These are phyloP conservation scores for Synergus laeviventris DNA, from an alignment of 2,888 invertebrate genomes.

Conservation along the genomic window DNA sequence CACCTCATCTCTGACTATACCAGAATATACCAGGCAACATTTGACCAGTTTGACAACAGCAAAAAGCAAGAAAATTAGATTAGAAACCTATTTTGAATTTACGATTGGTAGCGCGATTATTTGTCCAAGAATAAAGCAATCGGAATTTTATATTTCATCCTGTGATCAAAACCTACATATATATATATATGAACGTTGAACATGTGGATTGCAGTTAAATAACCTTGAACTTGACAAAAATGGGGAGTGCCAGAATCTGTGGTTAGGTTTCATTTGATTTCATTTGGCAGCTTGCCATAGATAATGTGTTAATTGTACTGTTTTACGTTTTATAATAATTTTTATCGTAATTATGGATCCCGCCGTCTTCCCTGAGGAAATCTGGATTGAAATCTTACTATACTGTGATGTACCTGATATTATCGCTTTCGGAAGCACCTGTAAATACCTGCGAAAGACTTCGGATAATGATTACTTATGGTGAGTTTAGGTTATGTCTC, in stretches of 20 bases:
- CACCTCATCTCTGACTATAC: too few relatives aligned
- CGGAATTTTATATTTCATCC: too few relatives aligned
- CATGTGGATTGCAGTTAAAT: conserved; percentile 58
- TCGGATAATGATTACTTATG: conserved; percentile 74
- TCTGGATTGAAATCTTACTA: conserved; percentile 75
- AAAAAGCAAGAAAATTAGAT: too few relatives aligned
- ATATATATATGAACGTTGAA: conserved; percentile 25
- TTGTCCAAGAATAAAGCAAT: too few relatives aligned
- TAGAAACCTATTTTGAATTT: too few relatives aligned
- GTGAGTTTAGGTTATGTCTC: conserved; percentile 70
- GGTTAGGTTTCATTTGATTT: not conserved
- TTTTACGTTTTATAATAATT: conserved; percentile 59
- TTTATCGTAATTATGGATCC: conserved; percentile 70
- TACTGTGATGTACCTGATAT: conserved; percentile 75
- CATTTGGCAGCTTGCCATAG: not conserved
- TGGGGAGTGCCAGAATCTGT: conserved; percentile 70
- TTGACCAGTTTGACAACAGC: too few relatives aligned
- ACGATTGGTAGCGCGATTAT: not conserved
- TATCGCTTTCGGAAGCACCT: conserved; percentile 74
- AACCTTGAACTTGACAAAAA: conserved; percentile 75
- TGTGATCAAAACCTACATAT: too few relatives aligned
- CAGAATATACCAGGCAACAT: too few relatives aligned
- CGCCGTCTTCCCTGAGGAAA: conserved; percentile 74
- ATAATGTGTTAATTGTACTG: conserved; percentile 56
- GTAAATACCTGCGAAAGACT: conserved; percentile 74